Base-by-base conservation (phyloP, 2,113 vertebrate species). In the Meles meles region DNA sequence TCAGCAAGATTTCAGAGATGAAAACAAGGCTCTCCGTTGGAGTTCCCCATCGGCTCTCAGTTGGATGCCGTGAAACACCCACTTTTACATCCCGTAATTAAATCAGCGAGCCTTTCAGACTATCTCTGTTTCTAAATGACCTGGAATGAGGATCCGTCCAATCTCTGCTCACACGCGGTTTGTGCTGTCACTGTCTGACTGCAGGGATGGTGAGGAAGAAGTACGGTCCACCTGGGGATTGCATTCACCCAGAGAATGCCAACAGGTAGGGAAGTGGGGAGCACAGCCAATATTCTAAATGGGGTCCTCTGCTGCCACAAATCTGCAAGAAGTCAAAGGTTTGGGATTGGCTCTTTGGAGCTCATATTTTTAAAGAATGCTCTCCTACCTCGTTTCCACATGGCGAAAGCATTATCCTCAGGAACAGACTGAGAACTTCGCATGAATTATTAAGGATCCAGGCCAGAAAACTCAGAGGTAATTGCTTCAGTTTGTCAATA, bases 1-100 rank as follows among this genome's bases (percentile, higher is more conserved):
- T 80, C 77, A 20, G 29, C 1, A 10, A 10, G 47, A 92, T 77
- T 67, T 79, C 74, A n/a, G 92, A 71, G 96, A 92, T 11, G 57
- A 67, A 81, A 90, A 84, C 69, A n/a, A 79, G 82, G 55, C 7
- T 6, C 5, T 5, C 31, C 23, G 21, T 47, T 3, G 6, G 27
- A 84, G 61, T 34, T 52, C 59, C 59, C 86, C 72, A 1, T 69
- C 79, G 34, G 77, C 77, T 61, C 92, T 83, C 93, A 69, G 72
- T 42, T 21, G 20, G 3, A 4, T 2, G 52, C 74, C 3, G 0
- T 1, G 15, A 7, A 31, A 72, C 27, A 0, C 86, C 37, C 23
- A 15, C 42, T 83, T 84, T 82, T 76, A 63, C 86, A 90, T 65
- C 87, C 89, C 47, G 57, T 97, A 93, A 96, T 97, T 97, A 97